Evolutionary conservation across 2,113 vertebrate genomes (phyloP).

Genomic region (Thamnaconus septentrionalis): DNA sequence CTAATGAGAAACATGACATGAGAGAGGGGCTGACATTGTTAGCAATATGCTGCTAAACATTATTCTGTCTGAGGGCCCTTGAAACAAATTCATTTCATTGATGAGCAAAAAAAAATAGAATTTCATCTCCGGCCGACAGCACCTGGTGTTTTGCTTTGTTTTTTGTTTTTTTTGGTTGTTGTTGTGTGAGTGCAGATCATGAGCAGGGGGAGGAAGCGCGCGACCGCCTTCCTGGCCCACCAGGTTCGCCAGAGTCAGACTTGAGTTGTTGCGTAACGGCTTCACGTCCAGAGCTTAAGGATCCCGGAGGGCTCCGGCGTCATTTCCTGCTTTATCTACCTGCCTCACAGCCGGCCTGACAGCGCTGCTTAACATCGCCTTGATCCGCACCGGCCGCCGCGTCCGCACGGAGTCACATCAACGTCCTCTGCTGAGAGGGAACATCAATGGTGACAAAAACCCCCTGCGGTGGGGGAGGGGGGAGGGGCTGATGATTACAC

Average conservation of each 20-base stretch:
- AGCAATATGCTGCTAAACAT: too few species aligned
- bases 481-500: slow-evolving; percentile 24
- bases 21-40: too few species aligned
- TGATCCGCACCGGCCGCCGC: slow-evolving; percentile 47
- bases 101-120: too few species aligned
- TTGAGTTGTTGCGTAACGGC: slow-evolving; percentile 54
- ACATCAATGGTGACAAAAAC: slow-evolving; percentile 44
- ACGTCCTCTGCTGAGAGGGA: slow-evolving; percentile 45
- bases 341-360: slow-evolving; percentile 35
- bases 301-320: slow-evolving; percentile 51
- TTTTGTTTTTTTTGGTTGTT: not conserved
- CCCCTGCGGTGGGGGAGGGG: not conserved
- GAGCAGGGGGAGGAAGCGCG: slow-evolving; percentile 31
- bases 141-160: not conserved
- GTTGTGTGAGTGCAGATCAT: not conserved
- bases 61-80: too few species aligned
- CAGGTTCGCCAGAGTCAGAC: slow-evolving; percentile 33
- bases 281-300: slow-evolving; percentile 63
- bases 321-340: slow-evolving; percentile 63
- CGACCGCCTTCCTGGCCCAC: slow-evolving; percentile 17
- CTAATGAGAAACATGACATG: not conserved
- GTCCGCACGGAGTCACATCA: slow-evolving; percentile 50
- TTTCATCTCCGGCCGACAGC: too few species aligned
- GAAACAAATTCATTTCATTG: too few species aligned
- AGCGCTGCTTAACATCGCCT: slow-evolving; percentile 42